Percentiles rank a stretch among this genome's conserved stretches.
These are phyloP conservation scores for Metridium senile DNA, from an alignment of 92 coral and sea anemone genomes.

Conservation along the genomic window DNA sequence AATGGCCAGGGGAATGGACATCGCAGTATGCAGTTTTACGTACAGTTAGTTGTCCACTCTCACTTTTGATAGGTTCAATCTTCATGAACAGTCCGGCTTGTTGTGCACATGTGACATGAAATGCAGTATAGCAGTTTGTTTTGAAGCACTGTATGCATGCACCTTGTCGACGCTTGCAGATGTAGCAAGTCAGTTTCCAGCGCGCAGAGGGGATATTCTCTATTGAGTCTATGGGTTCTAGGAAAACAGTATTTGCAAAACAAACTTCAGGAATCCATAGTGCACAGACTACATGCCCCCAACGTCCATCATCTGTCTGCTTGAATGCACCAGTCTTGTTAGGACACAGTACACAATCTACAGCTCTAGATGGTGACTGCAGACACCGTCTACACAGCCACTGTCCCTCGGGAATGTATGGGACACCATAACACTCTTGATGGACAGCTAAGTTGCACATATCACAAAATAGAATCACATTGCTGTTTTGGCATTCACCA, in stretches of 20 bases:
- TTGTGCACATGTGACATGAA: conserved; percentile 99
- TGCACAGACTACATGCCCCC: conserved; percentile 99
- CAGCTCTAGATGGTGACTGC: conserved; percentile 98
- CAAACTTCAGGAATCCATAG: conserved; percentile 99
- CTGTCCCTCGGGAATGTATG: conserved; percentile 99
- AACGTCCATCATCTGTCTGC: conserved; percentile 96
- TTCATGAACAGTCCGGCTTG: conserved; percentile 99
- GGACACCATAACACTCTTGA: conserved; percentile 99
- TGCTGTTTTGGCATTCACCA: conserved; percentile 98
- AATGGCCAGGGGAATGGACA: conserved; percentile 80
- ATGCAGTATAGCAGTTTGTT: conserved; percentile 99
- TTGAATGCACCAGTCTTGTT: conserved; percentile 99
- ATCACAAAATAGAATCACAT: conserved; percentile 97
- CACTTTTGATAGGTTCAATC: conserved; percentile 91
- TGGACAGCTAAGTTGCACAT: conserved; percentile 99
- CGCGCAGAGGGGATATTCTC: conserved; percentile 97
- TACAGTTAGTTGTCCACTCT: conserved; percentile 89
- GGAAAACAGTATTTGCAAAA: conserved; percentile 98
- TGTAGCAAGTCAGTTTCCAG: conserved; percentile 95
- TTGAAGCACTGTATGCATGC: conserved; percentile 99
- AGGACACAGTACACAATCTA: conserved; percentile 97
- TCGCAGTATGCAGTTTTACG: conserved; percentile 98
- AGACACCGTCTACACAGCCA: conserved; percentile 99
- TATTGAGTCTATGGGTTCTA: conserved; percentile 98
- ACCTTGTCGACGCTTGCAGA: conserved; percentile 96